Base-by-base conservation (phyloP, 2,113 vertebrate genomes). In the Cettia cetti region DNA sequence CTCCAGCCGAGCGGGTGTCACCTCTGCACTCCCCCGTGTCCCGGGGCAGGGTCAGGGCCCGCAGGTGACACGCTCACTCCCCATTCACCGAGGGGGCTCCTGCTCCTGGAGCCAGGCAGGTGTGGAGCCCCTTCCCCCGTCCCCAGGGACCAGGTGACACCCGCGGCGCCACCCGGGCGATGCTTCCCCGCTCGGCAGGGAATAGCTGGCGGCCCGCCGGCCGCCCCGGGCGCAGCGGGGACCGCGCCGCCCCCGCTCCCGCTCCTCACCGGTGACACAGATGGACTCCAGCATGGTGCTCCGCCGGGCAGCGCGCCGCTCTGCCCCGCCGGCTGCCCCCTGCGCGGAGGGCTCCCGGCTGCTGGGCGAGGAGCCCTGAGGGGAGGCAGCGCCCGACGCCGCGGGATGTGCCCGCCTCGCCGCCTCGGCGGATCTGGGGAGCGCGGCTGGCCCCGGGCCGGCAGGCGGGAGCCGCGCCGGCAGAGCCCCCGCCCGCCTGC, bases 201-300 rank as follows among this genome's bases (percentile, higher is more conserved):
- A 22, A 53, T 54, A 6, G 37, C 71, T 11, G 52, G 21, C 44
- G 18, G 31, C 13, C 20, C 27, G n/a, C 31, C 14, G 39, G 44
- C 37, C 24, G 70, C 21, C n/a, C n/a, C 63, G 47, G 39, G 22
- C 11, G 44, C 65, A 20, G 74, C 22, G 20, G 22, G 40, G 16
- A 56, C 71, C 21, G 52, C 31, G 39, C 59, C 22, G 22, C 49
- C 8, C 40, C 33, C 40, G 42, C 82, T n/a, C 28, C 69, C 52
- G 45, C 35, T 77, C 95, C 98, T 98, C 97, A 98, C 98, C 98
- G 54, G 98, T 98, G 91, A 98, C 98, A 44, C 98, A 96, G 87
- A 98, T 98, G 64, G 98, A 98, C 85, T 98, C 97, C 82, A 98
- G 96, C 98, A 98, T 98, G 78, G 64, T 75, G 74, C 92, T 74